Base-by-base conservation (phyloP, 2,113 vertebrate genomes). In the Aythya baeri region DNA sequence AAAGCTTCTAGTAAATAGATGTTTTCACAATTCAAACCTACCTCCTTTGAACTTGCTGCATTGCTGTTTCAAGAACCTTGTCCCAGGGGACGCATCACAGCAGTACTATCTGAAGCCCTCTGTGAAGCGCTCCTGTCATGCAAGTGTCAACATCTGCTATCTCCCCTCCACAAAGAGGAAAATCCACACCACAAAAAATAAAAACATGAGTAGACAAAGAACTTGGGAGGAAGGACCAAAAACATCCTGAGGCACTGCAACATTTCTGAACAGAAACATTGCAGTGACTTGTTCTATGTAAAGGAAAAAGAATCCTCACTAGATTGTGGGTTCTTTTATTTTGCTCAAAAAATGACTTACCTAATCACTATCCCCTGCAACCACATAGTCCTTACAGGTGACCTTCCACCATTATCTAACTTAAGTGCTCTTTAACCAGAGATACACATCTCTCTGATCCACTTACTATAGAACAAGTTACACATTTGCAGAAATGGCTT, bases 171-270 rank as follows among this genome's bases (percentile, higher is more conserved):
- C 0, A 0, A 20, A 44, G 13, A 54, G 52, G 29, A 18, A 76
- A 80, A 80, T 1, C 10, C 0, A 0, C 14, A 27, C 21, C 1
- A 4, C 54, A 55, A 54, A 29, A 13, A 77, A 61, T 38, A 54
- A 41, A 26, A 82, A 49, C n/a, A 49, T 11, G 20, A 49, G 46
- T 20, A 29, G 52, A 22, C 26, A 4, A 11, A 83, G 29, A 90
- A 81, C 46, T 76, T 52, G 31, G 18, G 22, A 44, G 29, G 65
- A 72, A 38, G n/a, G 44, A 46, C 36, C 25, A 17, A 27, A 58
- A 59, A 49, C 14, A 12, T 17, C 49, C 18, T 2, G 14, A 63
- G 32, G 55, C 43, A 59, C 1, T 17, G 21, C 55, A 74, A 31
- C 50, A 61, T 43, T 71, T 84, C 68, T 54, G 17, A 50, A 67